Evolutionary conservation across 1,140 invertebrate genomes (phyloP).

Genomic region (Dendroctonus valens): DNA sequence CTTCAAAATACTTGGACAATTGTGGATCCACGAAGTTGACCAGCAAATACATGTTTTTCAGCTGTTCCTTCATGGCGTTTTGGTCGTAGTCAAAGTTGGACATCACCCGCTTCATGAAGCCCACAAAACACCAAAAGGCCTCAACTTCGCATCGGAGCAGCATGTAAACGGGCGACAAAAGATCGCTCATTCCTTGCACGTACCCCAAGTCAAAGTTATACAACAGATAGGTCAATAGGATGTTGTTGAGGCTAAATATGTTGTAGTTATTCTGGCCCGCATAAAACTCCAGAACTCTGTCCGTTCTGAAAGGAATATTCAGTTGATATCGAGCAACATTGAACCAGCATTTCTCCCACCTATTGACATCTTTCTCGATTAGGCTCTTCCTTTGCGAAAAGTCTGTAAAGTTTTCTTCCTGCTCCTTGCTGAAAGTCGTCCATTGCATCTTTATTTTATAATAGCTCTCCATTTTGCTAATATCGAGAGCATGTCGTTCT

Average conservation of each 20-base stretch:
- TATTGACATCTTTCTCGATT: conserved; percentile 96
- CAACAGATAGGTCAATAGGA: conserved; percentile 99
- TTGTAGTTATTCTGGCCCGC: conserved; percentile 90
- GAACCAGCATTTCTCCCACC: conserved; percentile 2
- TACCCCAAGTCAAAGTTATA: conserved; percentile 98
- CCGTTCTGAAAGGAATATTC: conserved; percentile 64
- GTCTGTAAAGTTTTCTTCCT: conserved; percentile 86
- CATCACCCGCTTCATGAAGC: conserved; percentile 95
- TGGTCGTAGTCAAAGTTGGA: conserved; percentile 98
- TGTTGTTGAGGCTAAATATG: conserved; percentile 79
- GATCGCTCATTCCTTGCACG: conserved; percentile 96
- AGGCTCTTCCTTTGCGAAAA: conserved; percentile 90
- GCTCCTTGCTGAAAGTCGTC: conserved; percentile 82
- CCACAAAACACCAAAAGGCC: conserved; percentile 99
- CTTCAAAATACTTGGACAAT: conserved; percentile 82
- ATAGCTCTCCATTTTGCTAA: conserved; percentile 82
- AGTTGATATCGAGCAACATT: background rate
- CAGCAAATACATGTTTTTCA: conserved; percentile 80
- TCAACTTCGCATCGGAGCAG: conserved; percentile 91
- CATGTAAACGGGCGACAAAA: conserved; percentile 89
- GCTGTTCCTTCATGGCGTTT: conserved; percentile 92
- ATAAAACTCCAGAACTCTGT: conserved; percentile 88
- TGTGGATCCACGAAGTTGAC: conserved; percentile 80
- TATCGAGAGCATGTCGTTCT: conserved; percentile 68
- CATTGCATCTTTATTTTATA: conserved; percentile 96